Percentiles rank a stretch among this genome's conserved stretches.
These are phyloP conservation scores for Pelodytes ibericus DNA, from an alignment of 2,797 vertebrate genomes.

Conservation along the genomic window DNA sequence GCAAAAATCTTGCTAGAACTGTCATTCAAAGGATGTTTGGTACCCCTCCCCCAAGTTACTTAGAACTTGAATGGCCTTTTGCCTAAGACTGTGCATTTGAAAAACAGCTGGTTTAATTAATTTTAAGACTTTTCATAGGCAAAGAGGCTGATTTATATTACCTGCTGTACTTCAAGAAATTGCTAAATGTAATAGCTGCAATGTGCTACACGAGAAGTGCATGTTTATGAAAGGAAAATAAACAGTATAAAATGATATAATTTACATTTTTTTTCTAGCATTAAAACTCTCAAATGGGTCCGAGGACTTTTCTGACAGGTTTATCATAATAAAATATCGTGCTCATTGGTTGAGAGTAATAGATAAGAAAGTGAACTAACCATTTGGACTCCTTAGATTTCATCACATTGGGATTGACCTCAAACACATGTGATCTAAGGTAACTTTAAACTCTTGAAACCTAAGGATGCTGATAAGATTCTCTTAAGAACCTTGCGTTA, in stretches of 20 bases:
- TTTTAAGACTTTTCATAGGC: conserved; percentile 21
- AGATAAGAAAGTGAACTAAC: no score
- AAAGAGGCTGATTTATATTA: conserved; percentile 33
- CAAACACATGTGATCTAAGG: no score
- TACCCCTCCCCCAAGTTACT: not conserved
- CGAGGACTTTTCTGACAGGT: no score
- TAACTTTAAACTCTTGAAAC: no score
- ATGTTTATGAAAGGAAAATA: conserved; percentile 22
- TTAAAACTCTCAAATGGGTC: no score
- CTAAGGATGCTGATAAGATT: no score
- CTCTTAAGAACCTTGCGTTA: no score
- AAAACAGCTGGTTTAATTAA: conserved; percentile 47
- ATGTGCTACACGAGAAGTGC: conserved; percentile 9
- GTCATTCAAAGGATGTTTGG: conserved; percentile 12
- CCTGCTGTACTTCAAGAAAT: conserved; percentile 15
- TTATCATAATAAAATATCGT: no score
- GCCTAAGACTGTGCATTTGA: conserved; percentile 19
- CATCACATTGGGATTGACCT: no score
- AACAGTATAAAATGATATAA: not conserved
- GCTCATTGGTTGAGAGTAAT: no score
- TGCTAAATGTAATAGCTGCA: conserved; percentile 31
- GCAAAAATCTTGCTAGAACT: conserved; percentile 22
- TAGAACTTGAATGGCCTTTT: conserved; percentile 39
- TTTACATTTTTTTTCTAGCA: not conserved
- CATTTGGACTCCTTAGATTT: no score